Evolutionary conservation across 1,140 invertebrate genomes (phyloP).

Genomic region (Philotrypesis tridentata): DNA sequence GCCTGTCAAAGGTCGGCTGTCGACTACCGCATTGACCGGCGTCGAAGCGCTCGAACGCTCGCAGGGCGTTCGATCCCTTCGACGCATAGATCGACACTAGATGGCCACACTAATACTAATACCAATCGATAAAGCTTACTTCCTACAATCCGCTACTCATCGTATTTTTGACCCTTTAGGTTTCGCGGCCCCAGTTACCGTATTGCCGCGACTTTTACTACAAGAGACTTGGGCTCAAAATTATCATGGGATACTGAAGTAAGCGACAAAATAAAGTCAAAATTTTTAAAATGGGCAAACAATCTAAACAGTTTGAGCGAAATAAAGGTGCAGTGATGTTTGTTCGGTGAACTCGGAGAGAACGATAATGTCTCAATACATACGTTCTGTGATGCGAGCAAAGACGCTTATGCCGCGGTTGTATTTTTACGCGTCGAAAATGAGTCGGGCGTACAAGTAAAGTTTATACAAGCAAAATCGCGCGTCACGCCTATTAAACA

Average conservation of each 20-base stretch:
- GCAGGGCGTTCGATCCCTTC: no score
- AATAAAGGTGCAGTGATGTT: neutral
- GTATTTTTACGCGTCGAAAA: constrained; percentile 25
- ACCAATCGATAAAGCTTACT: no score
- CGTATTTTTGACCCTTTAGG: constrained; percentile 6
- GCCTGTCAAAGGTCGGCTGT: no score
- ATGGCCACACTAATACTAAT: no score
- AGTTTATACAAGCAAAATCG: constrained; percentile 36
- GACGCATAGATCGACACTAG: no score
- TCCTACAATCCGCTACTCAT: no score
- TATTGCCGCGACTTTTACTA: neutral
- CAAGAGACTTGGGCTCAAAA: constrained; percentile 12
- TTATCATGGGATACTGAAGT: constrained; percentile 52
- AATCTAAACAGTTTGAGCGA: constrained; percentile 19
- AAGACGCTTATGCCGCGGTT: constrained; percentile 30
- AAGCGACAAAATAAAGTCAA: neutral
- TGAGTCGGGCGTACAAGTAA: neutral
- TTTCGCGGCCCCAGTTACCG: neutral
- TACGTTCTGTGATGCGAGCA: constrained; percentile 41
- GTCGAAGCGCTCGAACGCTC: no score
- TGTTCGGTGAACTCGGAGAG: neutral
- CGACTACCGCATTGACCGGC: no score
- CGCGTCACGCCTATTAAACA: constrained; percentile 18
- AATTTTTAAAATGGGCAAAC: constrained; percentile 51
- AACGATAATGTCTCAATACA: neutral